Percentiles rank a stretch among this genome's conserved stretches.
Evolutionary conservation across 1,140 invertebrate genomes (phyloP).

Genomic region (Idris sp.): DNA sequence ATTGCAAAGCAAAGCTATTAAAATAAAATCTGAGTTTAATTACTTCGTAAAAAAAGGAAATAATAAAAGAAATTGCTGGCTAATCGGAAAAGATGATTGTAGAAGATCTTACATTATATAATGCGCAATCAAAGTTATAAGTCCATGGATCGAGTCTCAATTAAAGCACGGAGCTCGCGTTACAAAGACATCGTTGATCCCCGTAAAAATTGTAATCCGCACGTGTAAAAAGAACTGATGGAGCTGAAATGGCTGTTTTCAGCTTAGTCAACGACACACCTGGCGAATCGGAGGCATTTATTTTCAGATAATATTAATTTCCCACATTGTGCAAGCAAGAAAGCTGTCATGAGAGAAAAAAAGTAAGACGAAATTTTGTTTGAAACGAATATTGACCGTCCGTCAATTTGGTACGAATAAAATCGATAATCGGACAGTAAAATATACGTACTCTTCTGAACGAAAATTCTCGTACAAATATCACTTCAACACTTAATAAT

Average conservation of each 20-base stretch:
- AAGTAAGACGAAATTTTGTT: conserved; percentile 13
- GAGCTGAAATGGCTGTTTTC: conserved; percentile 14
- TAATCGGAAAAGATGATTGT: too few species aligned
- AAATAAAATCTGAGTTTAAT: too few species aligned
- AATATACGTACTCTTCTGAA: conserved; percentile 10
- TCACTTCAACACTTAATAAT: conserved; percentile 25
- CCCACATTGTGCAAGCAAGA: conserved; percentile 22
- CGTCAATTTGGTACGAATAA: conserved; percentile 21
- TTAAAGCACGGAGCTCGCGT: conserved; percentile 10
- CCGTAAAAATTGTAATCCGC: conserved; percentile 19
- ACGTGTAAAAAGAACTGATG: conserved; percentile 8
- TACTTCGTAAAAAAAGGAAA: too few species aligned
- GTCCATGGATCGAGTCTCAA: background rate
- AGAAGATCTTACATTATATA: conserved; percentile 24
- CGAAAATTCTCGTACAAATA: conserved; percentile 13
- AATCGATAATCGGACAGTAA: conserved; percentile 18
- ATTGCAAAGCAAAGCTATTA: too few species aligned
- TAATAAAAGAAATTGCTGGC: too few species aligned
- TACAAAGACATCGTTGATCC: conserved; percentile 21
- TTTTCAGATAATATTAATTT: conserved; percentile 41
- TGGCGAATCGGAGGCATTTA: conserved; percentile 36
- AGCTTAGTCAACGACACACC: conserved; percentile 20
- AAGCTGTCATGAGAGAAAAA: conserved; percentile 12
- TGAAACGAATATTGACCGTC: conserved; percentile 20
- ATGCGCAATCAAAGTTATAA: conserved; percentile 31